Conservation (phyloP, 1,140 invertebrate species). For the Nasonia longicornis region DNA sequence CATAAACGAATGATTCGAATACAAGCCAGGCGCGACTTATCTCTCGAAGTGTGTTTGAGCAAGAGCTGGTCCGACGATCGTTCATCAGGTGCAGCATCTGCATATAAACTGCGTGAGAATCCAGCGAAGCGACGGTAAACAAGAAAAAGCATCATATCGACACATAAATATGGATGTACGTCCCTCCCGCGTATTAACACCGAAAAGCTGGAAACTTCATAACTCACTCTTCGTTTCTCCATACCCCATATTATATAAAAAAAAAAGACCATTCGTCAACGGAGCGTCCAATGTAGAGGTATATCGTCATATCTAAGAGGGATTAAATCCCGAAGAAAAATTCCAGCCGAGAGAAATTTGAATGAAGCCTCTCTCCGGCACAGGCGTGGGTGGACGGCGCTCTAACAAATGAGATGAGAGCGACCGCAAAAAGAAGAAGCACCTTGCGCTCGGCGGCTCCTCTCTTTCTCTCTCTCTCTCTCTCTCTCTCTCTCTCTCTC, state of each 20-base stretch:
- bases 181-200: neutral
- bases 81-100: neutral
- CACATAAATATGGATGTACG: neutral
- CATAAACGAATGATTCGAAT: neutral
- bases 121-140: too few relatives aligned
- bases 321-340: conserved; percentile 5
- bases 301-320: neutral
- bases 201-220: neutral
- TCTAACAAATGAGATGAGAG: conserved; percentile 23
- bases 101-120: neutral
- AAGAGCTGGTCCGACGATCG: neutral
- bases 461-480: too few relatives aligned
- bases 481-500: neutral
- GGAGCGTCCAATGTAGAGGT: neutral
- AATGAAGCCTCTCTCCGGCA: neutral
- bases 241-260: neutral
- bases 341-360: conserved; percentile 20
- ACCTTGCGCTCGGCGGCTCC: conserved; percentile 33
- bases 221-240: neutral
- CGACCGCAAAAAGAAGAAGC: conserved; percentile 24
- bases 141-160: too few relatives aligned
- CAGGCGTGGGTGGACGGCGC: conserved; percentile 32
- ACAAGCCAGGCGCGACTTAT: neutral
- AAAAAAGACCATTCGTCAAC: neutral
- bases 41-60: neutral